phyloP scores from a whole-genome alignment of 1,140 invertebrate species.

The Semibalanus balanoides region DNA sequence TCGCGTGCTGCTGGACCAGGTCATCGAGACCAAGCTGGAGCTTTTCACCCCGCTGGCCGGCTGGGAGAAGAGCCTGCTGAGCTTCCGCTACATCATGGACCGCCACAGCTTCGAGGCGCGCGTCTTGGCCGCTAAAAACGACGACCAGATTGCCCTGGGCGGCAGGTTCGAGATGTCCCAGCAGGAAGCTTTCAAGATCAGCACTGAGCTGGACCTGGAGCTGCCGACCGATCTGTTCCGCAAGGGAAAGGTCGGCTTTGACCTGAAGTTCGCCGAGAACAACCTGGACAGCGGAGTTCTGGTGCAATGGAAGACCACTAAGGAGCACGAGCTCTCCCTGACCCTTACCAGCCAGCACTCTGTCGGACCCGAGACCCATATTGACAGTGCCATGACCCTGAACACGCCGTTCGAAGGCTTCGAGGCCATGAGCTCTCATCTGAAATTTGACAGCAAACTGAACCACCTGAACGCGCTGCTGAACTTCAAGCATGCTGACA shows the following conservation, averaged over 20 bases:
- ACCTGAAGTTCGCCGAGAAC: not conserved
- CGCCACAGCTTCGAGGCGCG: constrained; percentile 8
- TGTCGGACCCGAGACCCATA: not conserved
- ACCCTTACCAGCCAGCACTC: not conserved
- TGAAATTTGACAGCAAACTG: not conserved
- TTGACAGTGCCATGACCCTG: not conserved
- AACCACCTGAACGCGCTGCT: no score
- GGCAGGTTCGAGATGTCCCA: not conserved
- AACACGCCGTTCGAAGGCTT: not conserved
- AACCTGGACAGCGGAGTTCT: not conserved
- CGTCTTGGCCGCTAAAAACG: constrained; percentile 9
- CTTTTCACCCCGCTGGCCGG: constrained; percentile 11
- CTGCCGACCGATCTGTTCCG: not conserved
- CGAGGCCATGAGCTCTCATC: not conserved
- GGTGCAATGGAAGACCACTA: not conserved
- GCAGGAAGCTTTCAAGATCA: not conserved
- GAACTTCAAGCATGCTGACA: no score
- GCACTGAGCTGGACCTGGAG: not conserved
- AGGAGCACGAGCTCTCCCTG: not conserved
- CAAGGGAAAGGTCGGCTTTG: not conserved
- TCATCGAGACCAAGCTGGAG: not conserved
- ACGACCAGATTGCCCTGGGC: constrained; percentile 8
- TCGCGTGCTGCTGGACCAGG: constrained; percentile 18
- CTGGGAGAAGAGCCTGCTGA: constrained; percentile 14
- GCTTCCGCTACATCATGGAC: constrained; percentile 8